Evolutionary conservation across 2,113 vertebrate species (phyloP).

Genomic region (Synchiropus splendidus): DNA sequence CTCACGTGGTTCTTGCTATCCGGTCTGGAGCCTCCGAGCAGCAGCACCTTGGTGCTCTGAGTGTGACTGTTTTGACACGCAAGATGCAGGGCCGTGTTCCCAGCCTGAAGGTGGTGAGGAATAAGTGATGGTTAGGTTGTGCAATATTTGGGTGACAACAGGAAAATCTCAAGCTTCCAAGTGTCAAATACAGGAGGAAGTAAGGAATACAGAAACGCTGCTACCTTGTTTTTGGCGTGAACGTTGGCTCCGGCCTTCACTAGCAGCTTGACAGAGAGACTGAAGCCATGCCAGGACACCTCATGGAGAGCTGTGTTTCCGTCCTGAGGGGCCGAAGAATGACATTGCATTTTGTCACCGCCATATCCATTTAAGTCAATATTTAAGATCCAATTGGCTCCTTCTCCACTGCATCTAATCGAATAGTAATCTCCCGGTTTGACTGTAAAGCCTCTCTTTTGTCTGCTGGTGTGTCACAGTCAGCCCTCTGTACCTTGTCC

Average conservation of each 20-base stretch:
- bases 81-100: slow-evolving; percentile 85
- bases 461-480: too few relatives aligned
- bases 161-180: too few relatives aligned
- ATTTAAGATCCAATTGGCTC: too few relatives aligned
- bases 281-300: slow-evolving; percentile 86
- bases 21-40: slow-evolving; percentile 76
- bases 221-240: slow-evolving; percentile 79
- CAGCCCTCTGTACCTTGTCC: slow-evolving; percentile 77
- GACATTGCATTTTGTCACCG: too few relatives aligned
- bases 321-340: slow-evolving; percentile 57
- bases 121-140: not conserved
- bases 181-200: too few relatives aligned
- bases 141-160: too few relatives aligned
- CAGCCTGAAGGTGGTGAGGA: slow-evolving; percentile 65
- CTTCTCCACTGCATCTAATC: too few relatives aligned
- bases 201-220: not conserved
- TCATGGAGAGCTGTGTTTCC: slow-evolving; percentile 87
- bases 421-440: too few relatives aligned
- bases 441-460: too few relatives aligned
- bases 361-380: too few relatives aligned
- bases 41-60: slow-evolving; percentile 73
- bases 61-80: slow-evolving; percentile 86
- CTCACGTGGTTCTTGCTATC: slow-evolving; percentile 82
- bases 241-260: slow-evolving; percentile 81
- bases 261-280: slow-evolving; percentile 79